Evolutionary conservation across 2,888 invertebrate species (phyloP).

Genomic region (Drymonia ruficornis): DNA sequence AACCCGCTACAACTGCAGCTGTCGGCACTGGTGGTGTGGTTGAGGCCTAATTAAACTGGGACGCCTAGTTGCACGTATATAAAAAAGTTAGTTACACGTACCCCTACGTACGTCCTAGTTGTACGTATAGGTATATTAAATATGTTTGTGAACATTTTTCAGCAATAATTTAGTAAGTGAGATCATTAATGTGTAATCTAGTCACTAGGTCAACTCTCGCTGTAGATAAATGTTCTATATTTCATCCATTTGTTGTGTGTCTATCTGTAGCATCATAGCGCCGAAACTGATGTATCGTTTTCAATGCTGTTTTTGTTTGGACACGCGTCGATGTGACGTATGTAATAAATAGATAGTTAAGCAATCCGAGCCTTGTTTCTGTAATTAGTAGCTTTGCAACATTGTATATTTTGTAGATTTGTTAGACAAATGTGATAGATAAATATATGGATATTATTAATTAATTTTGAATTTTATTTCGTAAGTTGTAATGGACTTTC

Average conservation of each 20-base stretch:
- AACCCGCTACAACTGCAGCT: no score
- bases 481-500: neutral
- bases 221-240: slow-evolving; percentile 4
- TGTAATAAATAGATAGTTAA: neutral
- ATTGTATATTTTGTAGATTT: slow-evolving; percentile 10
- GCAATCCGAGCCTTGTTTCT: neutral
- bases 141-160: slow-evolving; percentile 5
- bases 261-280: neutral
- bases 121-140: neutral
- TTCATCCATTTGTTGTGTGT: slow-evolving; percentile 2
- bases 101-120: no score
- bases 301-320: neutral
- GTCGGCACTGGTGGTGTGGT: no score
- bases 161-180: slow-evolving; percentile 8
- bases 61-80: no score
- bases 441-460: slow-evolving; percentile 7
- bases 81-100: no score
- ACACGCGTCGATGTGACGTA: slow-evolving; percentile 4
- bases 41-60: no score
- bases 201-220: slow-evolving; percentile 21
- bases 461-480: neutral
- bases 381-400: neutral
- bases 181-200: slow-evolving; percentile 23
- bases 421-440: slow-evolving; percentile 30
- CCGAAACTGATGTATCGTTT: neutral